Evolutionary conservation across 2,888 invertebrate species (phyloP).

Genomic region (Brachycybe producta): DNA sequence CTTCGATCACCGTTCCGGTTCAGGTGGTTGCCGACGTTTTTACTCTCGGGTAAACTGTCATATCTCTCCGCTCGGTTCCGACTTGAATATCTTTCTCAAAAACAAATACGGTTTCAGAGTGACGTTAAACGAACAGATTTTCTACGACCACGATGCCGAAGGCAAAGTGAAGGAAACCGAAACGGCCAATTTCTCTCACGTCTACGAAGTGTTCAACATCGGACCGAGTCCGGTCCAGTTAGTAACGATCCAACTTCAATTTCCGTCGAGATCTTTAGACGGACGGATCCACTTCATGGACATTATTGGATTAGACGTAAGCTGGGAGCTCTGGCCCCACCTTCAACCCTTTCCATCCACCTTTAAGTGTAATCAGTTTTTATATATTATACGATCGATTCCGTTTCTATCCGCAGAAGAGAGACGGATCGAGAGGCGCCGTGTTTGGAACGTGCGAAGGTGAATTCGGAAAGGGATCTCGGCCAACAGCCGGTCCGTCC

Average conservation of each 20-base stretch:
- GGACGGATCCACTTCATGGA: neutral
- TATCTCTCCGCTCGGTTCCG: neutral
- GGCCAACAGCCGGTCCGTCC: neutral
- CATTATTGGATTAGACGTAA: slow-evolving; percentile 4
- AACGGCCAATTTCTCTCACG: slow-evolving; percentile 9
- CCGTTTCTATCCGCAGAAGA: neutral
- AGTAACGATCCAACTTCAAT: neutral
- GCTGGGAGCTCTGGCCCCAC: no score
- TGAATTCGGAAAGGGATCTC: neutral
- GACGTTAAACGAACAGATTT: slow-evolving; percentile 10
- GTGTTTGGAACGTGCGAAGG: slow-evolving; percentile 8
- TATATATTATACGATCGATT: neutral
- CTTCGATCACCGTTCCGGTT: neutral
- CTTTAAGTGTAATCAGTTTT: neutral
- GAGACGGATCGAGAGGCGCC: slow-evolving; percentile 1
- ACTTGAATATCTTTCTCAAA: no score
- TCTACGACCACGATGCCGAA: slow-evolving; percentile 6
- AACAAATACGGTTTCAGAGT: no score
- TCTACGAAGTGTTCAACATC: slow-evolving; percentile 9
- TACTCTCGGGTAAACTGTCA: slow-evolving; percentile 4
- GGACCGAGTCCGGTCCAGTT: slow-evolving; percentile 7
- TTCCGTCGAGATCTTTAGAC: neutral
- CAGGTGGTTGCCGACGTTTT: neutral
- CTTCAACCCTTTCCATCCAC: no score
- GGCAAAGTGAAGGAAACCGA: slow-evolving; percentile 5